Evolutionary conservation across 2,888 invertebrate genomes (phyloP).

Genomic region (Rhagonycha lutea): DNA sequence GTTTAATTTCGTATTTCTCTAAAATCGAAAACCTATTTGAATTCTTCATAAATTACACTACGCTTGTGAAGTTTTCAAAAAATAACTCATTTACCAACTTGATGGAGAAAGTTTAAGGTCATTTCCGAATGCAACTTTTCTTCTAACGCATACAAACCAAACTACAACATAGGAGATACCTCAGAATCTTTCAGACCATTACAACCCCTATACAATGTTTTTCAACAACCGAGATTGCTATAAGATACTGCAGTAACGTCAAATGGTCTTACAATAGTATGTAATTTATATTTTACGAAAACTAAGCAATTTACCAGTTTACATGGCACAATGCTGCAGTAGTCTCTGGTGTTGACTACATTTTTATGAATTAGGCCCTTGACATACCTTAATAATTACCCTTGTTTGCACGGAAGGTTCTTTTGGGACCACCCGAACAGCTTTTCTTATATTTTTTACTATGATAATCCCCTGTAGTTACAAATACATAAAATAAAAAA

Average conservation of each 20-base stretch:
- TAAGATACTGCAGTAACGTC: not conserved
- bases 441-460: not conserved
- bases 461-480: not conserved
- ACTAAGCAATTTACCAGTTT: not conserved
- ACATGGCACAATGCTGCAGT: not conserved
- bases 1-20: not conserved
- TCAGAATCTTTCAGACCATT: not conserved
- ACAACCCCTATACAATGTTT: not conserved
- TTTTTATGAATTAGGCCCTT: not conserved
- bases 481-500: not conserved
- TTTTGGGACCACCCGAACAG: not conserved
- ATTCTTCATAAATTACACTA: not conserved
- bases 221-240: not conserved
- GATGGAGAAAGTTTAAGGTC: not conserved
- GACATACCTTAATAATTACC: not conserved
- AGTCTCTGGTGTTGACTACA: not conserved
- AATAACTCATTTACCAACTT: not conserved
- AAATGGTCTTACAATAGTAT: not conserved
- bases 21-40: not conserved
- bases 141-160: not conserved
- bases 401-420: not conserved
- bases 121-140: not conserved
- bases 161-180: not conserved
- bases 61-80: not conserved
- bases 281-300: not conserved